Evolutionary conservation across 2,888 invertebrate species (phyloP), one percentile per base, ranked within the genome.

Genomic region (Oxyscelio sp.): DNA sequence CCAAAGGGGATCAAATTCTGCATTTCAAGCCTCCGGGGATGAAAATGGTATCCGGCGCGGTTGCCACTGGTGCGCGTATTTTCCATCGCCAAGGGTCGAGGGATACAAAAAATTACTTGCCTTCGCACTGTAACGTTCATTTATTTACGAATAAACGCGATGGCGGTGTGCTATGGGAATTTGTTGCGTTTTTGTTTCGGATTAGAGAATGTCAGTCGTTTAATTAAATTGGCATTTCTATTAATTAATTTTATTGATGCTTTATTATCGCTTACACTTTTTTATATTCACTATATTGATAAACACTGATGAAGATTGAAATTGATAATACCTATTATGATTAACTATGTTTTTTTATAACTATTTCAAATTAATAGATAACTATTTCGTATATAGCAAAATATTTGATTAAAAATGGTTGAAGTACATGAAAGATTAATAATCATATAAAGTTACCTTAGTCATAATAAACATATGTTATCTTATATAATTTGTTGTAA

Each of bases 1-100:
- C 90, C 90, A 88, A 89, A 89, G 92, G 90, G 90, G 89, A 91
- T 89, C 88, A 90, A 91, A 91, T 92, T 92, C 90, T 87, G 91
- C 87, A 88, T 75, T 85, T 87, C 83, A 77, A 78, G 83, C 85
- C 90, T 88, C 91, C 89, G 86, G 88, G 86, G 85, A 89, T 88
- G 85, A 87, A 87, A 87, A 85, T 82, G 78, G 81, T 85, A 85
- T 85, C 85, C 70, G 52, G 56, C 45, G 68, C 40, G 68, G 68
- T 70, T 77, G 82, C 78, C 77, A 77, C 65, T 59, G 73, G 24
- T 19, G 73, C 77, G 71, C 66, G 61, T 61, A 65, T 59, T 74
- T 80, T 70, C 84, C 79, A 84, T 56, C 43, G 65, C 65, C 70
- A 61, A 80, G 85, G 81, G 73, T 80, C 63, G 73, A 58, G 50